Evolutionary conservation across 2,888 invertebrate species (phyloP).

Genomic region (Leucophenga maculata): DNA sequence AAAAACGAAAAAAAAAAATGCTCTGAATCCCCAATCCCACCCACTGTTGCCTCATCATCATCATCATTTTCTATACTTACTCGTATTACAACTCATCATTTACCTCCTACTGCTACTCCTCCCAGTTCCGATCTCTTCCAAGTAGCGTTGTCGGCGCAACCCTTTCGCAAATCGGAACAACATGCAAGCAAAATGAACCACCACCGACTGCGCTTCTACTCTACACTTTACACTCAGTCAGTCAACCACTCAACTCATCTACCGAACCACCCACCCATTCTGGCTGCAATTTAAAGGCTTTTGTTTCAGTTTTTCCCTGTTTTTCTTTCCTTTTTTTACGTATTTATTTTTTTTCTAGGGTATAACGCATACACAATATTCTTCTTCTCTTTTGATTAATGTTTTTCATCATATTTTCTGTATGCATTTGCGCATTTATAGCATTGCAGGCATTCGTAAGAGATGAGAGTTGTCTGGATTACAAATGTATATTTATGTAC

Average conservation of each 20-base stretch:
- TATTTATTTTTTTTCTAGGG: conserved; percentile 12
- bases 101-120: background rate
- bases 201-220: conserved; percentile 5
- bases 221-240: background rate
- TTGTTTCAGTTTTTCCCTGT: conserved; percentile 43
- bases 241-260: conserved; percentile 11
- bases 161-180: conserved; percentile 34
- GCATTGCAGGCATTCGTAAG: no score
- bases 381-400: no score
- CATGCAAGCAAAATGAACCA: conserved; percentile 28
- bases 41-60: no score
- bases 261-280: conserved; percentile 49
- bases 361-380: conserved; percentile 9
- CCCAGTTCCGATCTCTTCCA: background rate
- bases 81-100: no score
- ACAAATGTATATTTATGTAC: no score
- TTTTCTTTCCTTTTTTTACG: conserved; percentile 37
- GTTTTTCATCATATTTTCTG: no score
- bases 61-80: no score
- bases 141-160: conserved; percentile 10
- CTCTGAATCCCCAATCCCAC: no score
- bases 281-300: conserved; percentile 64
- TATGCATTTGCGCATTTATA: no score
- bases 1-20: no score
- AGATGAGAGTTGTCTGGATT: no score